Evolutionary conservation across 2,888 invertebrate genomes (phyloP).

Genomic region (Polyploca ridens): DNA sequence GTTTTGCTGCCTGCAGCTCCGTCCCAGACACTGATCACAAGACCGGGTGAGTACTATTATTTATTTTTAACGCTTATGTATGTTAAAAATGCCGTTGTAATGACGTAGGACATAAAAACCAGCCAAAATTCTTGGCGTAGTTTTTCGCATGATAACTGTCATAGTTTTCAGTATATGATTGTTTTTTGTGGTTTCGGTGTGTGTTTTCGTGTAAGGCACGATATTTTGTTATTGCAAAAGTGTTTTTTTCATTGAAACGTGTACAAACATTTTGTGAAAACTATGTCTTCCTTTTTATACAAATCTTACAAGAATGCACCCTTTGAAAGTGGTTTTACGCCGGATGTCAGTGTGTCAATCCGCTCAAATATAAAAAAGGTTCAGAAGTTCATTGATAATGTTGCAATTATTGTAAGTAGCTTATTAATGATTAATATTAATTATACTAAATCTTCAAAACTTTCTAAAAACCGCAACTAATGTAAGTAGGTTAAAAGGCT

Average conservation of each 20-base stretch:
- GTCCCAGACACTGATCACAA: constrained; percentile 65
- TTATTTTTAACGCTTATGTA: constrained; percentile 60
- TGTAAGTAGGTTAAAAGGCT: constrained; percentile 14
- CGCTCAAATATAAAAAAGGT: constrained; percentile 55
- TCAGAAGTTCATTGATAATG: constrained; percentile 50
- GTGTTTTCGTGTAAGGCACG: constrained; percentile 28
- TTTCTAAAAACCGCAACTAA: not conserved
- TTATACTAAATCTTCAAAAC: constrained; percentile 13
- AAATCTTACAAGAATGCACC: constrained; percentile 71
- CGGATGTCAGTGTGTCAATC: constrained; percentile 54
- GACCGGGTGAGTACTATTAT: constrained; percentile 75
- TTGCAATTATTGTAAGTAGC: constrained; percentile 52
- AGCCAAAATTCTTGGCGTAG: constrained; percentile 45
- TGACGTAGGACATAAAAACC: constrained; percentile 53
- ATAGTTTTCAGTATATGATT: constrained; percentile 26
- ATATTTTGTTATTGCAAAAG: constrained; percentile 23
- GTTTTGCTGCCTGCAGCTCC: constrained; percentile 87
- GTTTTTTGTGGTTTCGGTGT: constrained; percentile 5
- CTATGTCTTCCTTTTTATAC: constrained; percentile 69
- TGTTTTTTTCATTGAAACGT: constrained; percentile 14
- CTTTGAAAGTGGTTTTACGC: constrained; percentile 67
- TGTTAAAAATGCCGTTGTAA: constrained; percentile 43
- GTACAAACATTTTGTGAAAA: not conserved
- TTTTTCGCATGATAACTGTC: constrained; percentile 49
- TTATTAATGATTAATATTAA: constrained; percentile 15